These are phyloP conservation scores for Loriculus beryllinus DNA, from an alignment of 2,797 vertebrate species.

Conservation along the genomic window DNA sequence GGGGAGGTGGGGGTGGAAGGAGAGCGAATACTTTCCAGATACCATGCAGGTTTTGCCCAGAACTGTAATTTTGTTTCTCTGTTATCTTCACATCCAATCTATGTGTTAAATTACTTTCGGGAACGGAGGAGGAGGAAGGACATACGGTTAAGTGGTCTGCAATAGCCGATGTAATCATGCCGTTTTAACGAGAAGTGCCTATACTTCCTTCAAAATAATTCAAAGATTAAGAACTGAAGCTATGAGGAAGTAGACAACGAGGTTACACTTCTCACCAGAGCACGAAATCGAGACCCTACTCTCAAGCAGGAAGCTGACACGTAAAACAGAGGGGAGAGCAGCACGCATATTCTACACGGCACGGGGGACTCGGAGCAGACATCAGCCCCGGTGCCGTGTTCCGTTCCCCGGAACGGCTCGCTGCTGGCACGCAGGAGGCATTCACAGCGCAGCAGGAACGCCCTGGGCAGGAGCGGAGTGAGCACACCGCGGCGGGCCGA, in stretches of 20 bases:
- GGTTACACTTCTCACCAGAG: not conserved
- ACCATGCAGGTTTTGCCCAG: rapidly evolving
- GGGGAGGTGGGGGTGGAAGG: no score
- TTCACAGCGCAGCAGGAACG: not conserved
- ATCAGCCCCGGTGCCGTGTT: not conserved
- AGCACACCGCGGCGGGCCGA: not conserved
- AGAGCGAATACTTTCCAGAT: not conserved
- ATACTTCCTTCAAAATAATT: not conserved
- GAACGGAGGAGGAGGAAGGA: not conserved
- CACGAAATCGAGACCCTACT: rapidly evolving
- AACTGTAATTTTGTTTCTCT: not conserved
- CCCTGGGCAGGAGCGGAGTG: not conserved
- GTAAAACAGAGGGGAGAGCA: rapidly evolving
- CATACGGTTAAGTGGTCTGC: rapidly evolving
- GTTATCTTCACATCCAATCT: not conserved
- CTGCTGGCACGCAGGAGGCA: not conserved
- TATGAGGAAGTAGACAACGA: not conserved
- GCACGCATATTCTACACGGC: rapidly evolving
- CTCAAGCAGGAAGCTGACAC: not conserved
- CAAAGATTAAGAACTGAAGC: not conserved
- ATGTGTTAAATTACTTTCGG: not conserved
- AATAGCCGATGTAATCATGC: rapidly evolving
- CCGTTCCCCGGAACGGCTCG: not conserved
- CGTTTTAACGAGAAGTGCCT: rapidly evolving
- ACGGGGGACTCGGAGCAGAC: rapidly evolving